Evolutionary conservation across 1,140 invertebrate genomes (phyloP).

Genomic region (Drosophila lacteicornis): DNA sequence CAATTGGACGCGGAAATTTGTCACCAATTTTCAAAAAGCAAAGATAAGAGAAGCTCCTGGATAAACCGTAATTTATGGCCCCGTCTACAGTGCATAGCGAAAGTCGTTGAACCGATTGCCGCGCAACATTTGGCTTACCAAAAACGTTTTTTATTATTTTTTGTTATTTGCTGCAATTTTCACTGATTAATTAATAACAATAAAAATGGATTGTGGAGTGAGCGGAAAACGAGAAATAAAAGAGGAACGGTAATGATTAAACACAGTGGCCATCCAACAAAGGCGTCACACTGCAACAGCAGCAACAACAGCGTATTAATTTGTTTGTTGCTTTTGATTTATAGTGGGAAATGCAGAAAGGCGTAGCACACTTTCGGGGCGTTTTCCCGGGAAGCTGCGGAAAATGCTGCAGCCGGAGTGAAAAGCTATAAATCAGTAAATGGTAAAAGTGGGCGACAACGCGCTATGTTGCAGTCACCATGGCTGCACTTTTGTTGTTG

Average conservation of each 20-base stretch:
- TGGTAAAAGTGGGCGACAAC: slow-evolving; percentile 67
- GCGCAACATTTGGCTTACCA: slow-evolving; percentile 25
- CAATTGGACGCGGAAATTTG: slow-evolving; percentile 20
- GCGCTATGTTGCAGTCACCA: slow-evolving; percentile 44
- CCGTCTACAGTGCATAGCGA: slow-evolving; percentile 31
- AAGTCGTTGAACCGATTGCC: slow-evolving; percentile 31
- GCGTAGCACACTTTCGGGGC: slow-evolving; percentile 60
- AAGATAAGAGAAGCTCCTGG: slow-evolving; percentile 25
- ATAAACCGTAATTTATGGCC: slow-evolving; percentile 36
- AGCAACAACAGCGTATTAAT: slow-evolving; percentile 35
- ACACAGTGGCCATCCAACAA: slow-evolving; percentile 58
- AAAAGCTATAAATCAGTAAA: slow-evolving; percentile 72
- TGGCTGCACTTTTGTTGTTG: slow-evolving; percentile 52
- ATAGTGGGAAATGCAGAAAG: slow-evolving; percentile 71
- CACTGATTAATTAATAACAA: slow-evolving; percentile 83
- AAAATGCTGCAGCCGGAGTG: slow-evolving; percentile 48
- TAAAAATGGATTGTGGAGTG: slow-evolving; percentile 59
- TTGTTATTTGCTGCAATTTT: slow-evolving; percentile 59
- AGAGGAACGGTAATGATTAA: slow-evolving; percentile 69
- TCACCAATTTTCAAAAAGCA: slow-evolving; percentile 14
- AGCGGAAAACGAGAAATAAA: slow-evolving; percentile 1
- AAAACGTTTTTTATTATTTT: slow-evolving; percentile 23
- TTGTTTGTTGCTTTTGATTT: slow-evolving; percentile 78
- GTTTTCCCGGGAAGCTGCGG: slow-evolving; percentile 46
- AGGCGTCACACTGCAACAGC: slow-evolving; percentile 40